These are phyloP conservation scores for Arvicola amphibius DNA, from an alignment of 2,797 vertebrate genomes.

Conservation along the genomic window DNA sequence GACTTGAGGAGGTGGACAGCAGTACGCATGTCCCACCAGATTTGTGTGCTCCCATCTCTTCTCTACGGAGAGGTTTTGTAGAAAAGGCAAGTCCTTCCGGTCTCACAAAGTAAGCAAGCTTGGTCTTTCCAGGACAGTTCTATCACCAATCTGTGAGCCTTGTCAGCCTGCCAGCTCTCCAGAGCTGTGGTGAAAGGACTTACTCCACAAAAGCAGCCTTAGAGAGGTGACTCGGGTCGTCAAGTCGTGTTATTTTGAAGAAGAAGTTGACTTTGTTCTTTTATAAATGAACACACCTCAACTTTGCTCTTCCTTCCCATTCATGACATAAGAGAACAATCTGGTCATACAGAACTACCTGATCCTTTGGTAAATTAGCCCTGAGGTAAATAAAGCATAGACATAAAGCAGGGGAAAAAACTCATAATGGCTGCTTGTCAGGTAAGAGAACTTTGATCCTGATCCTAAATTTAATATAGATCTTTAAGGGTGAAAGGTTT, in stretches of 20 bases:
- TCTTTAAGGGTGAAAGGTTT: neutral
- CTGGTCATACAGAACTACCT: neutral
- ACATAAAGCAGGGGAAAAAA: neutral
- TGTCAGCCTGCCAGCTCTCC: neutral
- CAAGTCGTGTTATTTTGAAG: neutral
- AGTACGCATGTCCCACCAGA: neutral
- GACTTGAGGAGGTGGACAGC: neutral
- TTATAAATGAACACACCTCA: neutral
- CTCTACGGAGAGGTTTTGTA: neutral
- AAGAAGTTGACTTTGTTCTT: neutral
- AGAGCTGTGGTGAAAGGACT: constrained; percentile 5
- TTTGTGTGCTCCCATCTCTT: neutral
- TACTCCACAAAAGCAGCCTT: neutral
- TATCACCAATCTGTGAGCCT: neutral
- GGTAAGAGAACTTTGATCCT: neutral
- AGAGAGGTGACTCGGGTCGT: neutral
- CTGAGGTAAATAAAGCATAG: neutral
- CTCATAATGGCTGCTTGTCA: neutral
- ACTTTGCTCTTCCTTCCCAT: neutral
- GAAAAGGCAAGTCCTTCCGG: neutral
- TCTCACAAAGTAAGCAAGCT: neutral
- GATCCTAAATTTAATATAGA: neutral
- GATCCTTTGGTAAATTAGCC: neutral
- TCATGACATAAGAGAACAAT: neutral
- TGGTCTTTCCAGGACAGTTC: neutral